Evolutionary conservation across 1,140 invertebrate genomes (phyloP).

Genomic region (Cephus cinctus): DNA sequence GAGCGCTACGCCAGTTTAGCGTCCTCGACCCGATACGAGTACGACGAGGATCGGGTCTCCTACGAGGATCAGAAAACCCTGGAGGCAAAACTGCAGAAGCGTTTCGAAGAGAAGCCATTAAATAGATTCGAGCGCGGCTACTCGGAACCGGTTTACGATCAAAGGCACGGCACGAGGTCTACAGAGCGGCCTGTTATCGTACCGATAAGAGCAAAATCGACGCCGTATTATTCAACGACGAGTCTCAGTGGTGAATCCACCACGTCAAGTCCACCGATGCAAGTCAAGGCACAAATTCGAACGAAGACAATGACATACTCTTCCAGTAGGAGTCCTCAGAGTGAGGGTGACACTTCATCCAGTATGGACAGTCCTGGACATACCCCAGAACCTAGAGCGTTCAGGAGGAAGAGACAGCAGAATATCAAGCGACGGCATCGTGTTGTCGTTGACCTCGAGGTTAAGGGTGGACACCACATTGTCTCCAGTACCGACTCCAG

Average conservation of each 20-base stretch:
- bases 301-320: constrained; percentile 52
- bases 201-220: constrained; percentile 46
- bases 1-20: constrained; percentile 45
- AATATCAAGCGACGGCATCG: constrained; percentile 45
- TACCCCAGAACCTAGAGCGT: constrained; percentile 46
- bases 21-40: constrained; percentile 32
- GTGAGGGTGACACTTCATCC: constrained; percentile 53
- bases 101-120: constrained; percentile 13
- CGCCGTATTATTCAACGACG: constrained; percentile 53
- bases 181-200: constrained; percentile 49
- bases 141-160: constrained; percentile 32
- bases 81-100: constrained; percentile 17
- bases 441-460: constrained; percentile 48
- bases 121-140: constrained; percentile 35
- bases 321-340: constrained; percentile 47
- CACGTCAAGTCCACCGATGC: constrained; percentile 54
- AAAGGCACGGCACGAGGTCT: constrained; percentile 40
- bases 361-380: constrained; percentile 54
- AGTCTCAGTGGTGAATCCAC: constrained; percentile 54
- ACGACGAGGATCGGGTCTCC: constrained; percentile 37
- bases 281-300: constrained; percentile 46
- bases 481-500: constrained; percentile 63
- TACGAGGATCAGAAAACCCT: constrained; percentile 36
- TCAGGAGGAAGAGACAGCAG: constrained; percentile 48
- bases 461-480: constrained; percentile 51